A percentile compares a stretch with the other conserved stretches of the same genome.
Conservation (phyloP, 2,888 invertebrate species). For the Leucania comma region DNA sequence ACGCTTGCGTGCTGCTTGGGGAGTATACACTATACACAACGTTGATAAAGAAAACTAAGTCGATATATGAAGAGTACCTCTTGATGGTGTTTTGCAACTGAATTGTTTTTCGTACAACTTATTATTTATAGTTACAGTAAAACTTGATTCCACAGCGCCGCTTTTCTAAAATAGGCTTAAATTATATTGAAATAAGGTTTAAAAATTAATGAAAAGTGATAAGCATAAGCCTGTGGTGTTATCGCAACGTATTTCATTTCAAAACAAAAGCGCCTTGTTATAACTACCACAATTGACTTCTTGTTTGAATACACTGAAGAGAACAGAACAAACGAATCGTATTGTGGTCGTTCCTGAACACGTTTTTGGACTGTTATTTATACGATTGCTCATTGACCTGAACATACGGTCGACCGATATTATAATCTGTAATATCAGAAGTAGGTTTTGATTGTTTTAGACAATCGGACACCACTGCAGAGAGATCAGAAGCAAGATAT, state of each 20-base stretch:
- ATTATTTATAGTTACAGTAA: constrained; percentile 1
- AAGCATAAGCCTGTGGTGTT: constrained; percentile 8
- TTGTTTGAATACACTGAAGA: not conserved
- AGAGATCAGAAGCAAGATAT: not conserved
- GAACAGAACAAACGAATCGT: not conserved
- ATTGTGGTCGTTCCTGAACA: not conserved
- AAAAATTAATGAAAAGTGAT: constrained; percentile 28
- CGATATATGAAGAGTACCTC: not conserved
- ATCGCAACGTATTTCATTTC: constrained; percentile 20
- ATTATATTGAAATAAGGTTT: constrained; percentile 3
- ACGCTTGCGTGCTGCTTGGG: too few relatives aligned
- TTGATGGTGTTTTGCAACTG: not conserved
- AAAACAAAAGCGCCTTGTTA: constrained; percentile 41
- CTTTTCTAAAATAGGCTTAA: constrained; percentile 23
- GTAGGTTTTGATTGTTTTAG: not conserved
- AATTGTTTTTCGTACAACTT: not conserved
- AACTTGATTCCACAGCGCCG: not conserved
- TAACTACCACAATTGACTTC: not conserved
- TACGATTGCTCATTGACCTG: not conserved
- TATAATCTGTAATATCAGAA: not conserved
- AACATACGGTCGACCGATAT: not conserved
- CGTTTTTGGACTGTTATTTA: not conserved
- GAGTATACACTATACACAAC: not conserved
- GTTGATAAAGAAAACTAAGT: not conserved
- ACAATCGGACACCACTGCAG: not conserved